A percentile compares a stretch with the other conserved stretches of the same genome.
Evolutionary conservation across 2,797 vertebrate species (phyloP).

Genomic region (Picus viridis): DNA sequence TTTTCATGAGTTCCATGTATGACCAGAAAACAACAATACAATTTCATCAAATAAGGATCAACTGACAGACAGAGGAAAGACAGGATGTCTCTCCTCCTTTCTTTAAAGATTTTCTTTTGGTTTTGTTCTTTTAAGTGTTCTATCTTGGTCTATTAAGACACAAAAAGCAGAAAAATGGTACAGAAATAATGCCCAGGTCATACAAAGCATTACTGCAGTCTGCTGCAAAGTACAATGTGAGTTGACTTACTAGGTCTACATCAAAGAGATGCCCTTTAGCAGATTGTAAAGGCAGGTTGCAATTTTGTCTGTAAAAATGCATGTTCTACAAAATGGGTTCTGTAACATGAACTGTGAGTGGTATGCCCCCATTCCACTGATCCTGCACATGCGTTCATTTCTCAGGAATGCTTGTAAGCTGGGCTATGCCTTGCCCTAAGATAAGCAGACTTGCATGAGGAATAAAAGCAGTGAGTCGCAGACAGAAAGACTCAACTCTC

Average conservation of each 20-base stretch:
- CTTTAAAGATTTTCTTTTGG: conserved; percentile 19
- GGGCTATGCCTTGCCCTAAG: conserved; percentile 52
- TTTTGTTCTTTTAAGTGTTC: neutral
- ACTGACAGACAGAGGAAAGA: neutral
- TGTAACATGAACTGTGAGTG: conserved; percentile 66
- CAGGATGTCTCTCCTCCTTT: neutral
- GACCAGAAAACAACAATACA: neutral
- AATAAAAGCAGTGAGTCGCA: neutral
- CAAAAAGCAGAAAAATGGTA: conserved; percentile 4
- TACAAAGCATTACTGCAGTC: neutral
- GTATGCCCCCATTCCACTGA: conserved; percentile 64
- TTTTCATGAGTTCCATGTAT: conserved; percentile 3
- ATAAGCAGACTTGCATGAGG: conserved; percentile 45
- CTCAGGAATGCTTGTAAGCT: conserved; percentile 69
- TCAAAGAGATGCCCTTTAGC: conserved; percentile 42
- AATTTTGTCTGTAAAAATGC: conserved; percentile 49
- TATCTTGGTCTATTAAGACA: neutral
- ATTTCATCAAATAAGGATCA: conserved; percentile 13
- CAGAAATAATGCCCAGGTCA: neutral
- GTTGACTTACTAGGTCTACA: neutral
- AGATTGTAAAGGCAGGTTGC: conserved; percentile 43
- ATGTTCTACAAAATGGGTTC: conserved; percentile 54
- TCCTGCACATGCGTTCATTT: conserved; percentile 69
- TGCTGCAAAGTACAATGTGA: neutral
- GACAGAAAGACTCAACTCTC: conserved; percentile 28